Conservation (phyloP, 2,888 invertebrate species). For the Apodemia mormo region DNA sequence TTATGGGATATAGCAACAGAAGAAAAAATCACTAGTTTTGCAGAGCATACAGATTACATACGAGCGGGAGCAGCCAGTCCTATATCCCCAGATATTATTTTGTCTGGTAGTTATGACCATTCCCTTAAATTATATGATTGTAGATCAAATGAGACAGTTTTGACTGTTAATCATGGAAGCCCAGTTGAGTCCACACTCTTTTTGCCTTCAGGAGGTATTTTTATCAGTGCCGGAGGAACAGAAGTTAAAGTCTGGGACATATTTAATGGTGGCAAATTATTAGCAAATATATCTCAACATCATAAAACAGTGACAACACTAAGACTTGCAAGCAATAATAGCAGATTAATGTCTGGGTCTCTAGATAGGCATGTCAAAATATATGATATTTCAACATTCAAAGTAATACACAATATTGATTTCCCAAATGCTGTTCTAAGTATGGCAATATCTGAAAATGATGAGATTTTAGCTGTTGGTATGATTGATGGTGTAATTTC, state of each 20-base stretch:
- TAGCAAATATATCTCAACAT: slow-evolving; percentile 94
- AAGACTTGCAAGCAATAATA: slow-evolving; percentile 89
- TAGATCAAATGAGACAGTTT: slow-evolving; percentile 85
- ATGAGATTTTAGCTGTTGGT: slow-evolving; percentile 94
- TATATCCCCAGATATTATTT: slow-evolving; percentile 86
- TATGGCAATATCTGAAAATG: slow-evolving; percentile 87
- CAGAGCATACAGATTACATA: slow-evolving; percentile 78
- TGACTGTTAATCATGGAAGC: slow-evolving; percentile 91
- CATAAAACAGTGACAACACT: slow-evolving; percentile 97
- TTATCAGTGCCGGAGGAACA: slow-evolving; percentile 95
- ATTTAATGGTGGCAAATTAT: slow-evolving; percentile 91
- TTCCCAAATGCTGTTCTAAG: slow-evolving; percentile 96
- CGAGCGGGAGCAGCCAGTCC: slow-evolving; percentile 92
- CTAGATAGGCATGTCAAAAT: slow-evolving; percentile 97
- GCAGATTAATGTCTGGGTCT: slow-evolving; percentile 92
- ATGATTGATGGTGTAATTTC: slow-evolving; percentile 96
- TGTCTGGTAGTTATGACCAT: slow-evolving; percentile 95
- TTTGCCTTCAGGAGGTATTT: slow-evolving; percentile 93
- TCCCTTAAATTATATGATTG: slow-evolving; percentile 93
- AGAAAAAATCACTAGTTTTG: not conserved
- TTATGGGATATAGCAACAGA: slow-evolving; percentile 12
- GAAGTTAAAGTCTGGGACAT: slow-evolving; percentile 97
- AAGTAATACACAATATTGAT: slow-evolving; percentile 93
- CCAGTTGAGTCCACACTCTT: slow-evolving; percentile 95
- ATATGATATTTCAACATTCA: slow-evolving; percentile 92